phyloP scores from a whole-genome alignment of 2,888 invertebrate genomes.

The Blera fallax region DNA sequence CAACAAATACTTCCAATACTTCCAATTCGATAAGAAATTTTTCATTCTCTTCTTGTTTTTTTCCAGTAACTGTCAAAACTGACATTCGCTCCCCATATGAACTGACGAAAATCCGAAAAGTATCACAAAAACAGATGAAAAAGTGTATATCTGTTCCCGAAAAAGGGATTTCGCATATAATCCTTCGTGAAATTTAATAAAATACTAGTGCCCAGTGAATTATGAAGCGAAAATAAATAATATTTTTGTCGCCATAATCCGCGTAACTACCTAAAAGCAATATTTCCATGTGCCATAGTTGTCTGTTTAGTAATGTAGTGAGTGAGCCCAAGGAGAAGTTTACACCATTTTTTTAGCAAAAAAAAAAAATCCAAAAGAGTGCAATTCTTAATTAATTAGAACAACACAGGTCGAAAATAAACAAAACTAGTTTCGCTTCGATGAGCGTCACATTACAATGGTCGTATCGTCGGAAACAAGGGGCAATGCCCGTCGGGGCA shows the following conservation, averaged over 20 bases:
- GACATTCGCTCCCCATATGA: constrained; percentile 25
- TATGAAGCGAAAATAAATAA: constrained; percentile 30
- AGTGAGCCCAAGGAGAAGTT: constrained; percentile 6
- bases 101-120: constrained; percentile 50
- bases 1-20: constrained; percentile 1
- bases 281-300: constrained; percentile 62
- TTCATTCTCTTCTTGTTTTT: constrained; percentile 1
- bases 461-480: constrained; percentile 56
- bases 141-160: constrained; percentile 1
- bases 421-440: constrained; percentile 45
- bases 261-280: constrained; percentile 42
- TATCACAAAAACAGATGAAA: constrained; percentile 12
- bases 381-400: not conserved
- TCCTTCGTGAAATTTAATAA: not conserved
- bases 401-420: not conserved
- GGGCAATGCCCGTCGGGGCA: constrained; percentile 21
- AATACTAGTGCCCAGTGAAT: constrained; percentile 31
- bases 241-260: not conserved
- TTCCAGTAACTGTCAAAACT: constrained; percentile 50
- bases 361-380: not conserved
- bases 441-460: constrained; percentile 65
- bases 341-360: not conserved
- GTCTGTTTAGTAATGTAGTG: constrained; percentile 31
- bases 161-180: constrained; percentile 14
- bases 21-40: constrained; percentile 10